Conservation (phyloP, 2,888 invertebrate species). For the Platynereis dumerilii region DNA sequence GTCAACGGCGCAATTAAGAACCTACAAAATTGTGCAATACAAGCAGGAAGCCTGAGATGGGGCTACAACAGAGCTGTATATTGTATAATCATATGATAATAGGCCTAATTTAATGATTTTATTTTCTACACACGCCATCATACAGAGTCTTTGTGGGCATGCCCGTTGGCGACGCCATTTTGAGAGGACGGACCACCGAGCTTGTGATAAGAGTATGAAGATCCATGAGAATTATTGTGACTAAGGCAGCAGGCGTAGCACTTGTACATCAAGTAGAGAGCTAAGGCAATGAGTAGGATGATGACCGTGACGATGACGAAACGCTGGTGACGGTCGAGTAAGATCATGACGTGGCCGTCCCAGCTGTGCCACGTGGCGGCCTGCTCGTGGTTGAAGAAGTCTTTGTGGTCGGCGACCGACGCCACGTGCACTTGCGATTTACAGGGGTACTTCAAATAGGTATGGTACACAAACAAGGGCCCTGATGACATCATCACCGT, state of each 20-base stretch:
- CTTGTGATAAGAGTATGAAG: no score
- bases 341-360: constrained; percentile 30
- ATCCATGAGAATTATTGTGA: no score
- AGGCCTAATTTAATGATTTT: no score
- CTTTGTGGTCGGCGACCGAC: not conserved
- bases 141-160: no score
- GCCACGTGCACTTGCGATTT: constrained; percentile 7
- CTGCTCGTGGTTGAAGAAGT: constrained; percentile 20
- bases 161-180: no score
- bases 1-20: no score
- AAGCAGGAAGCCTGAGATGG: no score
- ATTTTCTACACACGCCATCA: no score
- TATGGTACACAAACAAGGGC: constrained; percentile 29
- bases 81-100: no score
- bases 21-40: no score
- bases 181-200: no score
- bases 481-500: constrained; percentile 35
- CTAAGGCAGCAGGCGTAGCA: not conserved
- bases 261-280: not conserved
- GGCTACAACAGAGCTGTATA: no score
- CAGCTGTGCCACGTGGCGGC: constrained; percentile 29
- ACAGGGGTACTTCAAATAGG: constrained; percentile 15
- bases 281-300: not conserved
- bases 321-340: constrained; percentile 6
- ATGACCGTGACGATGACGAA: constrained; percentile 4